These are phyloP conservation scores for Hipposideros larvatus DNA, from an alignment of 2,797 vertebrate genomes.

Conservation along the genomic window DNA sequence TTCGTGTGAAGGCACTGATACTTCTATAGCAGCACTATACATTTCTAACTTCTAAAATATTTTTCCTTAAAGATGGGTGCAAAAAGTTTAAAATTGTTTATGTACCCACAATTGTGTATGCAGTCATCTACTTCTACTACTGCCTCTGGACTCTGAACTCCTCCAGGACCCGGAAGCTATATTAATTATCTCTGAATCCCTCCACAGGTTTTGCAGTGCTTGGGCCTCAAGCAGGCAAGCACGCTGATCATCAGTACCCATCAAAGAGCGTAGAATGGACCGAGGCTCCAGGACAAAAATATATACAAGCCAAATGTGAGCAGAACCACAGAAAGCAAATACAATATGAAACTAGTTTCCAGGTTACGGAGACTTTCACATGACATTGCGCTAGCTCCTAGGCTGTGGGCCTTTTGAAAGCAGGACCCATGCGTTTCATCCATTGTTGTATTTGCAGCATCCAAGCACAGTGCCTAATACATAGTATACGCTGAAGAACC, in stretches of 20 bases:
- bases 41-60: slow-evolving; percentile 42
- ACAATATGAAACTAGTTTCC: slow-evolving; percentile 28
- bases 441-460: not conserved
- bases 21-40: not conserved
- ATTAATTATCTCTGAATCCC: slow-evolving; percentile 32
- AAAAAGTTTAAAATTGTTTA: not conserved
- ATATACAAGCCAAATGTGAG: slow-evolving; percentile 25
- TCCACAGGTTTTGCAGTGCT: not conserved
- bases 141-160: slow-evolving; percentile 6
- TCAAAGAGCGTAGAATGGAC: slow-evolving; percentile 38
- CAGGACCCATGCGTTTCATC: slow-evolving; percentile 25
- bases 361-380: not conserved
- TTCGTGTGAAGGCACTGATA: not conserved
- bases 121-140: slow-evolving; percentile 7
- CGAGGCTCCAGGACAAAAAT: slow-evolving; percentile 13
- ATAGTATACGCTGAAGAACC: not conserved
- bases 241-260: not conserved
- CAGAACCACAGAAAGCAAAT: slow-evolving; percentile 50
- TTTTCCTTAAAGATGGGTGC: slow-evolving; percentile 34
- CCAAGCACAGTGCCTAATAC: not conserved
- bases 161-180: not conserved
- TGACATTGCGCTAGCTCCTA: not conserved
- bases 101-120: not conserved
- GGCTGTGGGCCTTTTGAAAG: slow-evolving; percentile 20
- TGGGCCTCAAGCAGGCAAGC: not conserved